These are phyloP conservation scores for Epirrhoe alternata DNA, from an alignment of 2,888 invertebrate genomes.

Conservation along the genomic window DNA sequence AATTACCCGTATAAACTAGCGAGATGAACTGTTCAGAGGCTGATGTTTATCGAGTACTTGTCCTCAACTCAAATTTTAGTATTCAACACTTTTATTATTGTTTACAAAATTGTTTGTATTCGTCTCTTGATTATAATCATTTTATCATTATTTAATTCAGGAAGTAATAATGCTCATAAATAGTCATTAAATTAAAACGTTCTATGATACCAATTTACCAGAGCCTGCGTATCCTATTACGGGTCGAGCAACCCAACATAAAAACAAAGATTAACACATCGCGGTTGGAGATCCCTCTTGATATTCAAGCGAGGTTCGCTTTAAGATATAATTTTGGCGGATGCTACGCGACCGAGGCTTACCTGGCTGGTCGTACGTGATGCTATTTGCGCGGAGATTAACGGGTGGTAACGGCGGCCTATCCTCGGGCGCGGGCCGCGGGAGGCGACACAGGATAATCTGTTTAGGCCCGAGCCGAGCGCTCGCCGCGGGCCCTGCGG, in stretches of 20 bases:
- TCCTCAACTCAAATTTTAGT: too few relatives aligned
- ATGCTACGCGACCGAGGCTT: constrained; percentile 38
- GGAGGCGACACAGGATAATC: constrained; percentile 59
- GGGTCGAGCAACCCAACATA: constrained; percentile 41
- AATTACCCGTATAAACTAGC: constrained; percentile 20
- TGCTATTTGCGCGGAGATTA: constrained; percentile 74
- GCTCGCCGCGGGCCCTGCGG: constrained; percentile 34
- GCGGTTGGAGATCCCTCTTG: constrained; percentile 50
- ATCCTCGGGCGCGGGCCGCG: constrained; percentile 22
- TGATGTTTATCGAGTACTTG: constrained; percentile 7
- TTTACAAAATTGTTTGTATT: background rate
- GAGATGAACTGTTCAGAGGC: constrained; percentile 11
- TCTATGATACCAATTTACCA: constrained; percentile 43
- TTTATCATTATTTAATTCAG: background rate
- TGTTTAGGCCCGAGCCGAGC: constrained; percentile 55
- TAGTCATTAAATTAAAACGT: constrained; percentile 37
- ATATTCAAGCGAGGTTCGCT: constrained; percentile 52
- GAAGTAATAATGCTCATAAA: constrained; percentile 25
- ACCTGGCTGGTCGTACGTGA: constrained; percentile 58
- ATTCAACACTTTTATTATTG: too few relatives aligned
- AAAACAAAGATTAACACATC: constrained; percentile 57
- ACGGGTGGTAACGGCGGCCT: constrained; percentile 51
- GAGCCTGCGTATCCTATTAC: constrained; percentile 35
- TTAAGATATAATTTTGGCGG: constrained; percentile 58
- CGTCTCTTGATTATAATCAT: background rate